Evolutionary conservation across 2,113 vertebrate genomes (phyloP), one percentile per base, ranked within the genome.

Genomic region (Leptobrachium leishanense): DNA sequence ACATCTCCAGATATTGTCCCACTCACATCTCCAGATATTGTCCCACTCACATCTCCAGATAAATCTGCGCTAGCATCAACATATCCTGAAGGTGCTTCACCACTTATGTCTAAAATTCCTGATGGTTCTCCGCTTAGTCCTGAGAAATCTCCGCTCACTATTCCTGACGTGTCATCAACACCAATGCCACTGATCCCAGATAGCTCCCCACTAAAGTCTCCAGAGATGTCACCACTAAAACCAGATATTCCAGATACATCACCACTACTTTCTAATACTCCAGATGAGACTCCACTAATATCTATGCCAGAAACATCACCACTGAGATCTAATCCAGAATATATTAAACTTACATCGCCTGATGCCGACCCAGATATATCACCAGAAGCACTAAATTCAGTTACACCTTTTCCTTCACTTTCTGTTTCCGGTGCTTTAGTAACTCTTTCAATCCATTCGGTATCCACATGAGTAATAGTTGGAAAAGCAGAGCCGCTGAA

Each of bases 401-500:
- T 76, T 13, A 84, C 85, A 12, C 93, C 93, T 74, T 87, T 92
- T 12, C 93, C 93, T 84, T 94, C 93, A 76, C 90, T 83, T 83
- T 85, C 88, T 62, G 89, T 82, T 73, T 84, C 89, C 12, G 84
- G 86, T 0, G 76, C 79, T 76, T 92, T 69, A 62, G 85, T 91
- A 41, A 88, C 86, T 10, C 94, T 87, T 81, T 96, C 94, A 68
- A 90, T 90, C 70, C 94, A 83, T 0, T 88, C 91, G 40, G 94
- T 90, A 7, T 91, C 90, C 75, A 94, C 87, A 69, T 96, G 93
- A 73, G 90, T 88, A 68, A 97, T 55, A 0, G 88, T 92, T 69
- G 94, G 94, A 76, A 93, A 87, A 67, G 87, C 91, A 72, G 92
- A 92, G 20, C 89, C 94, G 59, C 90, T 91, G 41, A 92, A 89